Percentiles rank a stretch among this genome's conserved stretches.
These are phyloP conservation scores for Nycticebus coucang DNA, from an alignment of 2,113 vertebrate genomes.

Conservation along the genomic window DNA sequence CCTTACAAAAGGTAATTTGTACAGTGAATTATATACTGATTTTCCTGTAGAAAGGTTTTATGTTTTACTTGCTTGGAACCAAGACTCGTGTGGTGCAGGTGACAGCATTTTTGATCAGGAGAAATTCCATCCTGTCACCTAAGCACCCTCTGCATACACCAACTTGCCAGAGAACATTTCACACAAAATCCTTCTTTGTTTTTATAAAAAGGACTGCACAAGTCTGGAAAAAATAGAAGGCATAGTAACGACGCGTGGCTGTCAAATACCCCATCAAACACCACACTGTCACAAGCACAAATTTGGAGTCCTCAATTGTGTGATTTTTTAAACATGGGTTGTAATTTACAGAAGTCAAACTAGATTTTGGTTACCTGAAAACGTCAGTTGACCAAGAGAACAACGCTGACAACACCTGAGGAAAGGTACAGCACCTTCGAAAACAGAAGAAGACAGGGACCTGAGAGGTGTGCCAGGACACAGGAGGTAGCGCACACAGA, in stretches of 20 bases:
- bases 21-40: neutral
- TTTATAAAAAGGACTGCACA: neutral
- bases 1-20: neutral
- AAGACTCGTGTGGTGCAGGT: neutral
- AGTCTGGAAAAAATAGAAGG: neutral
- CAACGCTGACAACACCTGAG: accelerated
- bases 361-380: neutral
- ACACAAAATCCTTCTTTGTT: neutral
- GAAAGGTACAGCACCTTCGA: neutral
- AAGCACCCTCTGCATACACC: neutral
- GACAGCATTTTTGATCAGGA: neutral
- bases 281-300: neutral
- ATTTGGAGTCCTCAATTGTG: neutral
- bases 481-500: neutral
- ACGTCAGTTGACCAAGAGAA: neutral
- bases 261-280: neutral
- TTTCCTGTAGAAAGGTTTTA: neutral
- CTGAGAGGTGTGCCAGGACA: neutral
- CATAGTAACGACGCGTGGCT: neutral
- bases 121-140: accelerated
- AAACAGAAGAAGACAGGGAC: accelerated
- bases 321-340: neutral
- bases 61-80: neutral
- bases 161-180: neutral
- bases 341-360: neutral